These are phyloP conservation scores for Dryas iulia DNA, from an alignment of 1,140 invertebrate species.

Conservation along the genomic window DNA sequence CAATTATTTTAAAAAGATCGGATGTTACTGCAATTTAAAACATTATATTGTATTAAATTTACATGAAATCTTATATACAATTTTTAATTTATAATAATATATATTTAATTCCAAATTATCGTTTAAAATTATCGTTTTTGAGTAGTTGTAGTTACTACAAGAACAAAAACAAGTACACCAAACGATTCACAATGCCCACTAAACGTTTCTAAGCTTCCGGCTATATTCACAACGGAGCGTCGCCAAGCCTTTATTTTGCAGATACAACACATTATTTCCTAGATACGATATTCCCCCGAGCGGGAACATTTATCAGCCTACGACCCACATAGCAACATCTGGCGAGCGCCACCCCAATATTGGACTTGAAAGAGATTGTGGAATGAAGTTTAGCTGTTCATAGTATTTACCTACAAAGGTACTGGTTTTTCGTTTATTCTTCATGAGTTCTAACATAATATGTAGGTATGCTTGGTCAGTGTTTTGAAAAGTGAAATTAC, in stretches of 20 bases:
- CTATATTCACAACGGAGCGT: neutral
- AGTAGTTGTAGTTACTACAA: neutral
- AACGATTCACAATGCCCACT: neutral
- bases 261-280: conserved; percentile 44
- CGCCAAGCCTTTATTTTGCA: conserved; percentile 29
- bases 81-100: no score
- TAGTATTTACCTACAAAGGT: neutral
- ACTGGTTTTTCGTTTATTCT: neutral
- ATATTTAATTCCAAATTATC: neutral
- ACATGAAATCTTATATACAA: no score
- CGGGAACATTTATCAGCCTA: conserved; percentile 63
- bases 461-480: no score
- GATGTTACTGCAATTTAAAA: no score
- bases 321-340: conserved; percentile 72
- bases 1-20: no score
- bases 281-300: conserved; percentile 56
- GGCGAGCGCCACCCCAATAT: conserved; percentile 46
- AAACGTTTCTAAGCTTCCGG: neutral
- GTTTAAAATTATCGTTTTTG: no score
- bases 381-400: conserved; percentile 27
- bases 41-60: neutral
- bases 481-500: neutral
- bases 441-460: no score
- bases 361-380: conserved; percentile 48
- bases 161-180: neutral